These are phyloP conservation scores for Nothocercus julius DNA, from an alignment of 2,113 vertebrate genomes.

Conservation along the genomic window DNA sequence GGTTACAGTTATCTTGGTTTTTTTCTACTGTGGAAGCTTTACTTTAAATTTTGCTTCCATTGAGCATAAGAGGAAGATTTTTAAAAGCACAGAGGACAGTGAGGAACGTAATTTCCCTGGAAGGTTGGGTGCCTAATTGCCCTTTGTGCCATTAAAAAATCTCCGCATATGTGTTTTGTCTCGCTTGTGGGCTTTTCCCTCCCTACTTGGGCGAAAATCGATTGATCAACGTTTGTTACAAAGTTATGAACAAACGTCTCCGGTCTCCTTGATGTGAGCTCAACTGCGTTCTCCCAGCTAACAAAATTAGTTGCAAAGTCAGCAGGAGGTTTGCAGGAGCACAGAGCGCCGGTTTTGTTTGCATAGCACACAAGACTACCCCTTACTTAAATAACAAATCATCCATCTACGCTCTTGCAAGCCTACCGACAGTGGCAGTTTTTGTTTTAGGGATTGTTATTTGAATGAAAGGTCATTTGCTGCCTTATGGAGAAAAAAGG, in stretches of 20 bases:
- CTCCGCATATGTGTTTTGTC: not conserved
- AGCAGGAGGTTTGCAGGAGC: constrained; percentile 60
- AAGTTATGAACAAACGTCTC: constrained; percentile 56
- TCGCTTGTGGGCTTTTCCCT: constrained; percentile 26
- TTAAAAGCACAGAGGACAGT: not conserved
- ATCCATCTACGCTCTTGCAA: not conserved
- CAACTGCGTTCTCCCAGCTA: constrained; percentile 23
- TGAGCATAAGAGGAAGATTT: not conserved
- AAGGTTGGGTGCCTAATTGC: constrained; percentile 49
- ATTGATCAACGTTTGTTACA: constrained; percentile 64
- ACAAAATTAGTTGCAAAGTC: constrained; percentile 59
- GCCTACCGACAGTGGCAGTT: not conserved
- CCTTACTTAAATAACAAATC: constrained; percentile 45
- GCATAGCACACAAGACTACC: constrained; percentile 36
- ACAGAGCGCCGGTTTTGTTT: constrained; percentile 33
- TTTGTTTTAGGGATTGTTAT: not conserved
- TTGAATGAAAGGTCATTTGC: constrained; percentile 51
- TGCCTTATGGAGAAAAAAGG: not conserved
- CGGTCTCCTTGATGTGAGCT: constrained; percentile 7
- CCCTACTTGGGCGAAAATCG: not conserved
- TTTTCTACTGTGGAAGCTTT: not conserved
- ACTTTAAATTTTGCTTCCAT: not conserved
- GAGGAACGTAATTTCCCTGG: constrained; percentile 17
- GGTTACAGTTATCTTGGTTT: not conserved
- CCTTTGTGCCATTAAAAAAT: constrained; percentile 45